These are phyloP conservation scores for Zaprionus bogoriensis DNA, from an alignment of 2,888 invertebrate genomes.

Conservation along the genomic window DNA sequence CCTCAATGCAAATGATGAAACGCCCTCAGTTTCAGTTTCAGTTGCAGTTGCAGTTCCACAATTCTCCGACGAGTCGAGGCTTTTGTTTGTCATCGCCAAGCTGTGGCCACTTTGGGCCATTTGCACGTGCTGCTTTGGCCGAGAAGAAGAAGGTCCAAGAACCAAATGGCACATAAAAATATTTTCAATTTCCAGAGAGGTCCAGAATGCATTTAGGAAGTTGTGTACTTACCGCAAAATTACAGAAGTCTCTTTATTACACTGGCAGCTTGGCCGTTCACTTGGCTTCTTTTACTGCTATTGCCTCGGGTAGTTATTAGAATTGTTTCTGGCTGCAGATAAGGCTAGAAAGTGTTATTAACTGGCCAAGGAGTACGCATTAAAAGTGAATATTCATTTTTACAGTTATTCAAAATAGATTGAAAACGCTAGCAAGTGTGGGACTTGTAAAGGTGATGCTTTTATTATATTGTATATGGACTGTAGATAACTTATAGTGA, in stretches of 20 bases:
- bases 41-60: not conserved
- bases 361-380: not conserved
- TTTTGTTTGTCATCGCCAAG: slow-evolving; percentile 40
- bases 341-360: slow-evolving; percentile 1
- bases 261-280: slow-evolving; percentile 20
- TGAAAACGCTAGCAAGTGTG: not conserved
- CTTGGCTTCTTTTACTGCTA: not conserved
- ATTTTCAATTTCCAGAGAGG: slow-evolving; percentile 49
- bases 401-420: not conserved
- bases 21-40: slow-evolving; percentile 12
- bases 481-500: too few relatives aligned
- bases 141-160: slow-evolving; percentile 21
- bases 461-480: too few relatives aligned
- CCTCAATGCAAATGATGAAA: slow-evolving; percentile 44
- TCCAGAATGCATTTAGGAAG: slow-evolving; percentile 33
- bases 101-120: slow-evolving; percentile 16
- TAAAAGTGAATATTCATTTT: not conserved
- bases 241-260: slow-evolving; percentile 38
- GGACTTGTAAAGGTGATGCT: too few relatives aligned
- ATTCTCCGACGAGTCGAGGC: slow-evolving; percentile 18
- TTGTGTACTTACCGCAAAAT: slow-evolving; percentile 18
- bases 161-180: slow-evolving; percentile 51
- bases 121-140: slow-evolving; percentile 39
- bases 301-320: slow-evolving; percentile 23
- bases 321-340: slow-evolving; percentile 16